These are phyloP conservation scores for Mantis religiosa DNA, from an alignment of 2,888 invertebrate genomes.

Conservation along the genomic window DNA sequence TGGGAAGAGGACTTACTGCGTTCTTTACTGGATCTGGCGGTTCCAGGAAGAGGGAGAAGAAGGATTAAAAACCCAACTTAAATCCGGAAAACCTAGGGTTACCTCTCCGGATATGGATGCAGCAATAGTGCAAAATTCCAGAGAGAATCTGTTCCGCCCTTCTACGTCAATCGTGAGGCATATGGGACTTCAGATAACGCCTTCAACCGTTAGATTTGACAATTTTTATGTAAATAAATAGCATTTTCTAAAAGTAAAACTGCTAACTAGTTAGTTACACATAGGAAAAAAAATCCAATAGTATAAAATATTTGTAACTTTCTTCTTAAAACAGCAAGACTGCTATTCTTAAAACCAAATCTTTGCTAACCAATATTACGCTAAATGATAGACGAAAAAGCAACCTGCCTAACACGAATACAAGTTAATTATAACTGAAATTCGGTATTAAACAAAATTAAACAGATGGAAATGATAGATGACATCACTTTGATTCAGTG, in stretches of 20 bases:
- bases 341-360: neutral
- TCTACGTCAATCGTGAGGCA: too few species aligned
- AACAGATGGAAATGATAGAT: neutral
- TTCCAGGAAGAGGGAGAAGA: too few species aligned
- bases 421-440: neutral
- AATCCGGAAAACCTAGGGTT: too few species aligned
- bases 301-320: neutral
- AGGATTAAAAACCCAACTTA: too few species aligned
- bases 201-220: too few species aligned
- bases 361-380: neutral
- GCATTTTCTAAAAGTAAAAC: neutral
- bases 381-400: neutral
- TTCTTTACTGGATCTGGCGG: too few species aligned
- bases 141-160: too few species aligned
- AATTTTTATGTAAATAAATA: neutral
- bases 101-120: too few species aligned
- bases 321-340: too few species aligned
- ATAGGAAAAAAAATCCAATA: neutral
- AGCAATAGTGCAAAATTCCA: too few species aligned
- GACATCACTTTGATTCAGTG: neutral
- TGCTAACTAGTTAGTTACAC: neutral
- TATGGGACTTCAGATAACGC: too few species aligned
- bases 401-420: neutral
- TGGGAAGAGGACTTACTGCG: too few species aligned
- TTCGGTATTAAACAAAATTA: neutral